Percentiles rank a stretch among this genome's conserved stretches.
Conservation (phyloP, 2,888 invertebrate species). For the Phaonia tiefii region DNA sequence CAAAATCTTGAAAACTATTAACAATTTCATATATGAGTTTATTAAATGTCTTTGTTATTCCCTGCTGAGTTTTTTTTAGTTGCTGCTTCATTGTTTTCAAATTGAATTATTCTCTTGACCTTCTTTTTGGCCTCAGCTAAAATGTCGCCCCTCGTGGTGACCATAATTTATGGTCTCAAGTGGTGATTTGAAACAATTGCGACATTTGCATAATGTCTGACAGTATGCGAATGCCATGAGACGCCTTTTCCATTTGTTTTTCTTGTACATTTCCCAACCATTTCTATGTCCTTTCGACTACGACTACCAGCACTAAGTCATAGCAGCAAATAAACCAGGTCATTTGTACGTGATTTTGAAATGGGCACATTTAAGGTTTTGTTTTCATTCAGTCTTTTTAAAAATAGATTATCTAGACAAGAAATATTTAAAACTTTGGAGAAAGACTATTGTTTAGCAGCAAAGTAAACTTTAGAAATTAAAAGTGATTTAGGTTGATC, state of each 20-base stretch:
- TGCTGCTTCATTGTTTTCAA: slow-evolving; percentile 5
- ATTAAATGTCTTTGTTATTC: no score
- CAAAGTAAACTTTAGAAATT: no score
- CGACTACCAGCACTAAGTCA: background rate
- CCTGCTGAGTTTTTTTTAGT: background rate
- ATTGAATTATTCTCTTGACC: slow-evolving; percentile 48
- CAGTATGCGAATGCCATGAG: slow-evolving; percentile 19
- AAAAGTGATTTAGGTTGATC: background rate
- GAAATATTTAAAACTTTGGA: no score
- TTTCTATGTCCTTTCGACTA: slow-evolving; percentile 1
- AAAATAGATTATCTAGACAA: no score
- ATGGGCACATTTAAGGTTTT: slow-evolving; percentile 15
- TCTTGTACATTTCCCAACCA: background rate
- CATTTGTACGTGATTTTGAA: background rate
- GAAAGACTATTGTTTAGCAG: no score
- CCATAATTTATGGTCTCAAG: slow-evolving; percentile 56
- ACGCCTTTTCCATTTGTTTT: background rate
- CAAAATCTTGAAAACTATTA: no score
- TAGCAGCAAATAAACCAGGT: slow-evolving; percentile 13
- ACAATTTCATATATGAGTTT: no score
- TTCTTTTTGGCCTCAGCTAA: slow-evolving; percentile 29
- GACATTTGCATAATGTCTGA: slow-evolving; percentile 57
- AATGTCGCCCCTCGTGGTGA: slow-evolving; percentile 24
- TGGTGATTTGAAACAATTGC: slow-evolving; percentile 46
- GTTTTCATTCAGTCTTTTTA: background rate